Conservation (phyloP, 2,113 vertebrate genomes). For the Malurus elegans region DNA sequence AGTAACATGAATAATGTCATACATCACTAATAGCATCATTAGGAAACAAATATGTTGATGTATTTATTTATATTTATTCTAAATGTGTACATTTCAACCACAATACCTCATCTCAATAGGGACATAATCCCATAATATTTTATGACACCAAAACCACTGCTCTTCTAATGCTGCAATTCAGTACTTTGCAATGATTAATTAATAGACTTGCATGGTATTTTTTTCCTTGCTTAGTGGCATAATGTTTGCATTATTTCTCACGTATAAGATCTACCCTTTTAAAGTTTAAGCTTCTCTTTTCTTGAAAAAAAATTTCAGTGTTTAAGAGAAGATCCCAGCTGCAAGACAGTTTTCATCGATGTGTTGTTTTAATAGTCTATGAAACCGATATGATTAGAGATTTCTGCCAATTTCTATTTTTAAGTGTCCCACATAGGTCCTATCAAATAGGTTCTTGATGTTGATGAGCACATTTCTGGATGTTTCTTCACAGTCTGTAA, state of each 20-base stretch:
- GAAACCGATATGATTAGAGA: background rate
- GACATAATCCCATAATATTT: slow-evolving; percentile 43
- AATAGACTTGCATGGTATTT: slow-evolving; percentile 39
- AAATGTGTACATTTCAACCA: slow-evolving; percentile 11
- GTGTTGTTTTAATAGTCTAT: background rate
- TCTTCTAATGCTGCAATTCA: slow-evolving; percentile 21
- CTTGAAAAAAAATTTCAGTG: background rate
- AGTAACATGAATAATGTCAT: background rate
- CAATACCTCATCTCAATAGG: background rate
- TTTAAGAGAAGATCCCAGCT: background rate
- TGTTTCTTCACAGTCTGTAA: background rate
- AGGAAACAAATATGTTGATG: slow-evolving; percentile 24
- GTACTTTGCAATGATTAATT: slow-evolving; percentile 67
- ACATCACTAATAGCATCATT: slow-evolving; percentile 7
- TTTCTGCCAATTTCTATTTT: background rate
- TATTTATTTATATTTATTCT: slow-evolving; percentile 29
- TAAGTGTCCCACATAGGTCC: background rate
- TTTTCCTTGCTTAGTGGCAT: slow-evolving; percentile 51
- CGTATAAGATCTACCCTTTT: background rate
- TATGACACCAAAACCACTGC: slow-evolving; percentile 19
- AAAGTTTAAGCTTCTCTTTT: background rate
- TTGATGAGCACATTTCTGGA: background rate
- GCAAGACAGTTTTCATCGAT: background rate
- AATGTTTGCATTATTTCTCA: slow-evolving; percentile 60
- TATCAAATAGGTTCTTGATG: background rate